These are phyloP conservation scores for Ursus arctos DNA, from an alignment of 2,113 vertebrate genomes.

Conservation along the genomic window DNA sequence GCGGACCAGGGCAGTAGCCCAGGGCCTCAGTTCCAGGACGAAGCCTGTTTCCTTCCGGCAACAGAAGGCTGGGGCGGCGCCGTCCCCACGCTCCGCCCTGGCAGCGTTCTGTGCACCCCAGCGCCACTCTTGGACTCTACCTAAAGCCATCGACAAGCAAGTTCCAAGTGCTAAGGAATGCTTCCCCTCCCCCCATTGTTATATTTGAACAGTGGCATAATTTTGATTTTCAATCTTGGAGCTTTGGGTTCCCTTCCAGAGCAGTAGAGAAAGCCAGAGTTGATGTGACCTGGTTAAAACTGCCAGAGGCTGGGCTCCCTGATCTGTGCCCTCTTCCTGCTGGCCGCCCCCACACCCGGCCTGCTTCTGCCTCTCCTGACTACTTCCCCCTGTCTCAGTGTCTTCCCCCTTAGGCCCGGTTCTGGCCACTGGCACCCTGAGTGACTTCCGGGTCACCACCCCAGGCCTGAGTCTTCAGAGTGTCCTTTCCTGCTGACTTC, in stretches of 20 bases:
- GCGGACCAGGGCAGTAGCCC: not conserved
- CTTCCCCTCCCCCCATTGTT: not conserved
- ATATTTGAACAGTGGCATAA: not conserved
- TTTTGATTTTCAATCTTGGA: not conserved
- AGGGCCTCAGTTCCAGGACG: not conserved
- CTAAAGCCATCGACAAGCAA: not conserved
- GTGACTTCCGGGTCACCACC: not conserved
- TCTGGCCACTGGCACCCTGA: not conserved
- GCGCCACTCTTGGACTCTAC: not conserved
- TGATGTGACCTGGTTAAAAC: not conserved
- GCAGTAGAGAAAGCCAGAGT: not conserved
- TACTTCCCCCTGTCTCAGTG: not conserved
- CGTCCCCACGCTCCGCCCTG: accelerated
- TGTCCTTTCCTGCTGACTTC: not conserved
- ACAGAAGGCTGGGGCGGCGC: not conserved
- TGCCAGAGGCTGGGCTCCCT: not conserved
- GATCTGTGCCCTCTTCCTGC: not conserved
- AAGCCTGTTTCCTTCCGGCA: not conserved
- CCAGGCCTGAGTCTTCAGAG: not conserved
- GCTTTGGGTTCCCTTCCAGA: not conserved
- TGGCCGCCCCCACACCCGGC: not conserved
- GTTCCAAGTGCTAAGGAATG: not conserved
- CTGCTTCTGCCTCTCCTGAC: not conserved
- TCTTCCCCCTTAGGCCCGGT: not conserved
- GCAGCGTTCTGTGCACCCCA: not conserved